These are phyloP conservation scores for Macrophya alboannulata DNA, from an alignment of 2,888 invertebrate genomes.

Conservation along the genomic window DNA sequence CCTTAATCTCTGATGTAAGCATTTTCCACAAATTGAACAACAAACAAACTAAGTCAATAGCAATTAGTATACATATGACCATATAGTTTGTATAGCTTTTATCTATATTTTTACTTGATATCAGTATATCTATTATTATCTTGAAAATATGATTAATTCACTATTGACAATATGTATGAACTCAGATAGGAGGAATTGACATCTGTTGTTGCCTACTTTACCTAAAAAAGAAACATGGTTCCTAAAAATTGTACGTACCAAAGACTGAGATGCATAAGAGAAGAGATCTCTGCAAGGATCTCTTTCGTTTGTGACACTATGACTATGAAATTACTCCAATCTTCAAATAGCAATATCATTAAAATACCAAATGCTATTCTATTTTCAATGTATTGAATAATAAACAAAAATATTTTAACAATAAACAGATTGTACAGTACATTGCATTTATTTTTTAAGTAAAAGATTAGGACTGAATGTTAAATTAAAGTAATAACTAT, in stretches of 20 bases:
- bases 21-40: not conserved
- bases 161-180: not conserved
- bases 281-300: not conserved
- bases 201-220: too few relatives aligned
- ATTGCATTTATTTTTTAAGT: conserved; percentile 34
- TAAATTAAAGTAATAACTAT: conserved; percentile 31
- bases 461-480: conserved; percentile 31
- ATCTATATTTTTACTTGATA: not conserved
- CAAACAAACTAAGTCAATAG: not conserved
- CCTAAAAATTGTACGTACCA: not conserved
- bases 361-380: not conserved
- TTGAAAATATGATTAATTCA: not conserved
- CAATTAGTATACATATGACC: not conserved
- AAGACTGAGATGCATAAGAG: not conserved
- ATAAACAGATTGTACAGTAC: conserved; percentile 9
- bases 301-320: not conserved
- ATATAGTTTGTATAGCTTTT: not conserved
- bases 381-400: not conserved
- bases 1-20: conserved; percentile 3
- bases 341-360: not conserved
- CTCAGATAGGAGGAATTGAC: not conserved
- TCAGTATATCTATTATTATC: not conserved
- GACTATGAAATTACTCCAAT: not conserved
- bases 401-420: not conserved
- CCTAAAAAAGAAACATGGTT: not conserved